Conservation (phyloP, 2,113 vertebrate species). For the Pavo muticus region DNA sequence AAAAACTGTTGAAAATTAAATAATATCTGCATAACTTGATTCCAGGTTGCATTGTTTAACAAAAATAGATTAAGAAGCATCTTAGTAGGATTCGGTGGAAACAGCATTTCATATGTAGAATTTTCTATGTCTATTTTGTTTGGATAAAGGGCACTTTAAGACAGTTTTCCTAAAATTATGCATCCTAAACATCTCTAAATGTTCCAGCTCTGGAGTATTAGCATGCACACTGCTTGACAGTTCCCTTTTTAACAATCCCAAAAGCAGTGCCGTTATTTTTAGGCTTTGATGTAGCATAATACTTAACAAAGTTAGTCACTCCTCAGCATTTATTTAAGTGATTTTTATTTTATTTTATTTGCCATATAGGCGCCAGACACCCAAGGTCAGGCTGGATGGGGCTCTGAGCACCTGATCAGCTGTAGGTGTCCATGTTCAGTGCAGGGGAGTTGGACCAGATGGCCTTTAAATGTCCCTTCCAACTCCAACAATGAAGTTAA, state of each 20-base stretch:
- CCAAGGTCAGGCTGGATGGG: no score
- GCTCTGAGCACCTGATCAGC: no score
- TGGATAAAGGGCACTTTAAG: neutral
- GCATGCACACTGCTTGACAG: neutral
- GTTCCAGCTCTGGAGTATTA: neutral
- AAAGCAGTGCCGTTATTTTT: neutral
- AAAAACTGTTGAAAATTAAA: neutral
- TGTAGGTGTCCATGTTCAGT: no score
- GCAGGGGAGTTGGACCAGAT: no score
- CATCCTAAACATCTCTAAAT: neutral
- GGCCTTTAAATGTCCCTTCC: no score
- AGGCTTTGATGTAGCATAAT: neutral
- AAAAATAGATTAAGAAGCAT: neutral
- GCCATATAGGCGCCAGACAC: neutral
- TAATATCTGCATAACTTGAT: neutral
- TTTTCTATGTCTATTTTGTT: neutral
- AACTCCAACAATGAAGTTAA: neutral
- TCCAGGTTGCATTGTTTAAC: neutral
- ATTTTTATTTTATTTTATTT: neutral
- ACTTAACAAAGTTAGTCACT: neutral
- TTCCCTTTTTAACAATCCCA: neutral
- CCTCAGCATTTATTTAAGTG: neutral
- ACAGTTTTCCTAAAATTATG: neutral
- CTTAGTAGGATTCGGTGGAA: neutral
- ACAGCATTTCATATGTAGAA: neutral